Evolutionary conservation across 2,888 invertebrate species (phyloP).

Genomic region (Lepidocyrtoides sp.): DNA sequence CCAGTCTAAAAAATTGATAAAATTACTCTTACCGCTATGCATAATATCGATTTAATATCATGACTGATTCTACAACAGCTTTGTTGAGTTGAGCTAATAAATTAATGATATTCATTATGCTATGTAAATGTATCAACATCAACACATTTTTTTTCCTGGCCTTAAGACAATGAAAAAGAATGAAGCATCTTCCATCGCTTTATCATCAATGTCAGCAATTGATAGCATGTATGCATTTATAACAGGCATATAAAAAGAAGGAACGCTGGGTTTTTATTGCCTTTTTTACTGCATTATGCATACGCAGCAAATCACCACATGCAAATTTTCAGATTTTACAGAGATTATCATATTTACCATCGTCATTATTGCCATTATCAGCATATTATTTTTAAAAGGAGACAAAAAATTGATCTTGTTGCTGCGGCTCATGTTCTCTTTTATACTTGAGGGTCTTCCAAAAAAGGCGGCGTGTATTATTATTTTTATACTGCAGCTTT

Average conservation of each 20-base stretch:
- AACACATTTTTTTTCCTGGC: conserved; percentile 20
- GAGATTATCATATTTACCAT: conserved; percentile 3
- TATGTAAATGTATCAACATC: conserved; percentile 42
- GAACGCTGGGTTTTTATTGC: not conserved
- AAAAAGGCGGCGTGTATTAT: conserved; percentile 12
- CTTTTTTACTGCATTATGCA: not conserved
- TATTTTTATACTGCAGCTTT: not conserved
- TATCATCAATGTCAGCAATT: not conserved
- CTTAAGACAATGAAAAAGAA: not conserved
- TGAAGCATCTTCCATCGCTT: not conserved
- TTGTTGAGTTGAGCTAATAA: conserved; percentile 34
- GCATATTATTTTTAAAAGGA: not conserved
- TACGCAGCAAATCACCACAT: conserved; percentile 16
- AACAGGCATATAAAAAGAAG: not conserved
- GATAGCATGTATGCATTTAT: not conserved
- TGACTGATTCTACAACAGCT: not conserved
- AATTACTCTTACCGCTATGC: conserved; percentile 14
- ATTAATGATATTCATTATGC: conserved; percentile 55
- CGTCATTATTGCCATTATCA: conserved; percentile 1
- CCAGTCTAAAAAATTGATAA: conserved; percentile 38
- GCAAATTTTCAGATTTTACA: conserved; percentile 14
- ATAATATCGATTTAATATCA: conserved; percentile 5
- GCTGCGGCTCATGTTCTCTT: not conserved
- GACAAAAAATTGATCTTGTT: not conserved
- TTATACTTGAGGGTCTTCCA: not conserved